A percentile compares a stretch with the other conserved stretches of the same genome.
Conservation (phyloP, 1,140 invertebrate genomes). For the Cyclargus thomasi region DNA sequence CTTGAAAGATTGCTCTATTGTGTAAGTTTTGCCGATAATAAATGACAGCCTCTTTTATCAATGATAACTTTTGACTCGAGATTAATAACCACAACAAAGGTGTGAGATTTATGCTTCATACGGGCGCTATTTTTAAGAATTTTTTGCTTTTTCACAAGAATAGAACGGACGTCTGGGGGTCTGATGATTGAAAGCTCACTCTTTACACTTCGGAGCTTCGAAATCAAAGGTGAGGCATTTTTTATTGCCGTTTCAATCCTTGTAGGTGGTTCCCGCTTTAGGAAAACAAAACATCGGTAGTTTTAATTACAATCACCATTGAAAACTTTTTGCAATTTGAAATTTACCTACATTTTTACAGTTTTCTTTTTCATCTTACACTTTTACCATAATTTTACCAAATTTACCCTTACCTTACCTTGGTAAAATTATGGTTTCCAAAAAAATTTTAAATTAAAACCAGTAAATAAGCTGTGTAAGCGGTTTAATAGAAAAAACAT, state of each 20-base stretch:
- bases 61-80: slow-evolving; percentile 6
- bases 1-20: slow-evolving; percentile 15
- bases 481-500: too few species aligned
- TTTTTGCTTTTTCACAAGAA: background rate
- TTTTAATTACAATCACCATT: background rate
- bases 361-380: too few species aligned
- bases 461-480: too few species aligned
- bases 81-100: slow-evolving; percentile 9
- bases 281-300: background rate
- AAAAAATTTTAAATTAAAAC: too few species aligned
- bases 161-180: background rate
- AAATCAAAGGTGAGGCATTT: background rate
- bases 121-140: background rate
- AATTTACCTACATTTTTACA: background rate
- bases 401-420: too few species aligned
- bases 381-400: too few species aligned
- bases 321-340: background rate
- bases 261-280: background rate
- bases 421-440: too few species aligned
- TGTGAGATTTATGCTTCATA: slow-evolving; percentile 1
- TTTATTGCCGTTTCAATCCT: background rate
- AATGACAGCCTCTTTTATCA: slow-evolving; percentile 9
- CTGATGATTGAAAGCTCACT: background rate
- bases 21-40: slow-evolving; percentile 13
- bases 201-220: background rate